Base-by-base conservation (phyloP, 1,140 invertebrate genomes). In the Megalonaias nervosa region DNA sequence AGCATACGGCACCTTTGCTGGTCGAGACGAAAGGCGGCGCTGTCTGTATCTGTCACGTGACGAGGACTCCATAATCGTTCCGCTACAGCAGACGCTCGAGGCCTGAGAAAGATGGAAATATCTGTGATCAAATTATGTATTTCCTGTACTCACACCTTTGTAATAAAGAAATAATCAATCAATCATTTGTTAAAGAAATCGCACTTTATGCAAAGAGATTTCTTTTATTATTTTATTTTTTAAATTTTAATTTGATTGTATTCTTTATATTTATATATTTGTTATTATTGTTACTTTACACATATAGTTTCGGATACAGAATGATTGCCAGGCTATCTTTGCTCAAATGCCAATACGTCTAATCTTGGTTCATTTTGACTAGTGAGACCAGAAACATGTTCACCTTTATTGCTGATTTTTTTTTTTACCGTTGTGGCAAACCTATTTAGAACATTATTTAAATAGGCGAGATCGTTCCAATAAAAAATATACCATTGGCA, bases 1-100 rank as follows among this genome's bases (percentile, higher is more conserved):
- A 96, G 93, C 93, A 98, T 94, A 17, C 96, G 92, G 90, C 97
- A 98, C 16, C 94, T 91, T 81, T 97, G 96, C 88, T 97, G 96
- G 85, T 97, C 95, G 0, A 97, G 85, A 65, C 96, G 91, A 57
- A 91, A 83, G 1, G 90, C 86, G 2, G 93, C 94, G 61, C 87
- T 67, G 2, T 78, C 67, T 0, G 77, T 67, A 69, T 91, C 82
- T 19, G 90, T 91, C 4, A 91, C 82, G 17, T 92, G 93, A 38
- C 79, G 74, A 19, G 84, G 77, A 77, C 91, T 92, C 97, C 97
- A 99, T 0, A 97, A 92, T 81, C 94, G 92, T 90, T 98, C 97
- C 4, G 96, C 97, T 0, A 94, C 93, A 1, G 96, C 95, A 74
- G 94, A 93, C 0, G 96, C 95, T 78, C 96, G 90, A 13, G 90